Conservation (phyloP, 2,797 vertebrate species). For the Oreortyx pictus region DNA sequence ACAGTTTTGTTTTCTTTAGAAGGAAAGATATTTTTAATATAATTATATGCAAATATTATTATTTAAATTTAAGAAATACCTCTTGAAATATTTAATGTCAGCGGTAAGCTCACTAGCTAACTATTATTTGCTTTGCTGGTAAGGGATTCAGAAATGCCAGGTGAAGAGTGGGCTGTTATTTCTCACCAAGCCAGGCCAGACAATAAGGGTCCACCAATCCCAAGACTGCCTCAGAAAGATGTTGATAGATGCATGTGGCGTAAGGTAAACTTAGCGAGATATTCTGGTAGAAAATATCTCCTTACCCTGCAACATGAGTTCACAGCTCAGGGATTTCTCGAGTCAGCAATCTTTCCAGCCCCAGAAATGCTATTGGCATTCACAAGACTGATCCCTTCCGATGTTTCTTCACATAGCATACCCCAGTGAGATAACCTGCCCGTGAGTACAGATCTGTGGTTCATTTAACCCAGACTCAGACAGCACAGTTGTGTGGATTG, state of each 20-base stretch:
- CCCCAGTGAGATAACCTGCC: neutral
- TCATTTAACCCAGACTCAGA: neutral
- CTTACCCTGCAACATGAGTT: neutral
- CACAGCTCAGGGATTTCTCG: neutral
- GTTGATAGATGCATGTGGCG: neutral
- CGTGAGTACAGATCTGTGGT: neutral
- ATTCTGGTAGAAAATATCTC: neutral
- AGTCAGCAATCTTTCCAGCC: neutral
- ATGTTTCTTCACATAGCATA: neutral
- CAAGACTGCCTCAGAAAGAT: fast-evolving
- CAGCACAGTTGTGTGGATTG: neutral
- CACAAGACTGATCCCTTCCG: neutral
- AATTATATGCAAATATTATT: neutral
- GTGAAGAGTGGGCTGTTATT: neutral
- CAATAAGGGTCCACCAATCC: neutral
- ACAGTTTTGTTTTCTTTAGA: neutral
- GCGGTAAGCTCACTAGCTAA: neutral
- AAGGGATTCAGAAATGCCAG: neutral
- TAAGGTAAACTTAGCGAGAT: neutral
- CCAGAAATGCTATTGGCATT: neutral
- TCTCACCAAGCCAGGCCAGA: neutral
- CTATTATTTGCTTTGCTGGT: neutral
- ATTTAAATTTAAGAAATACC: neutral
- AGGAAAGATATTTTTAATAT: neutral
- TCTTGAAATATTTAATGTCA: constrained; percentile 18